Evolutionary conservation across 2,797 vertebrate species (phyloP), one percentile per base, ranked within the genome.

Genomic region (Anolis apletophallus): DNA sequence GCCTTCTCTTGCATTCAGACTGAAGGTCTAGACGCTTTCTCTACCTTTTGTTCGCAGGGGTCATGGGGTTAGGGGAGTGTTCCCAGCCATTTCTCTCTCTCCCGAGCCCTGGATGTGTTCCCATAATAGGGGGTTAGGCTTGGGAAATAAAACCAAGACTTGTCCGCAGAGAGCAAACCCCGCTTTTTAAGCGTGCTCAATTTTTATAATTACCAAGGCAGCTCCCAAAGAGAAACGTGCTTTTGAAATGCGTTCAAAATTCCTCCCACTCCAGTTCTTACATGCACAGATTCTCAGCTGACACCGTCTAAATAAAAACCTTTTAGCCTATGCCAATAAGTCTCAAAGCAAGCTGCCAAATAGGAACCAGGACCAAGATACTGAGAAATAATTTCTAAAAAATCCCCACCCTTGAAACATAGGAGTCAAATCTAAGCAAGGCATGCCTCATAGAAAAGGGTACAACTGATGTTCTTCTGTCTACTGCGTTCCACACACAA

Each of bases 281-380:
- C 61, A 78, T 93, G 93, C 90, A 83, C 94, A 91, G 92, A 94
- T 91, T 93, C 94, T 94, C 90, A 91, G 95, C 89, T 93, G 95
- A 95, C 95, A 91, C 89, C 11, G 21, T 88, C 94, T 94, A 93
- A 95, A 94, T 93, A 93, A 93, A 95, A 94, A 90, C 93, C 94
- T 89, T 94, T 81, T 81, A 84, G 93, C 91, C 92, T 72, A 46
- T 95, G 96, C 95, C 95, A 94, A 85, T 87, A 89, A 90, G 94
- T 93, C 94, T 94, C 79, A 90, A n/a, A 95, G 94, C 94, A 54
- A 91, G 91, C 91, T 92, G 95, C 96, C 95, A 94, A 90, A 81
- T 59, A 83, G 89, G 89, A 29, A 84, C 17, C 3, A 90, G 92
- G 91, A 93, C 91, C 90, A n/a, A 86, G 93, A 89, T 23, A 92